Conservation (phyloP, 2,113 vertebrate species). For the Azemiops feae region DNA sequence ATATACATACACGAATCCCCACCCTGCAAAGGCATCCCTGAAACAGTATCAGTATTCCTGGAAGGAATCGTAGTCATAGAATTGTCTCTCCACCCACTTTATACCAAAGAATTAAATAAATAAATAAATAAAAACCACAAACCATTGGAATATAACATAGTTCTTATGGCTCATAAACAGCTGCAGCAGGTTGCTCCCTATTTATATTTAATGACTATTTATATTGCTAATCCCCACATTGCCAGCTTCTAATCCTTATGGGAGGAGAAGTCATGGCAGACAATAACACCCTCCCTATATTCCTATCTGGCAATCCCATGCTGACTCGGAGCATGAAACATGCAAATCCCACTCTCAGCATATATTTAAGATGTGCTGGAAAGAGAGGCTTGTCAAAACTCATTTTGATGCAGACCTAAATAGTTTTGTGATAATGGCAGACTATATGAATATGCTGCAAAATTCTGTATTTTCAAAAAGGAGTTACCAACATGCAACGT, state of each 20-base stretch:
- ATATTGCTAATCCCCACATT: background rate
- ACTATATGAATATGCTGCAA: background rate
- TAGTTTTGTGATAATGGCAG: background rate
- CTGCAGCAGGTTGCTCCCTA: background rate
- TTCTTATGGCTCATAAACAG: background rate
- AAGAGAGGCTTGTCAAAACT: background rate
- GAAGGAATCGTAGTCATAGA: background rate
- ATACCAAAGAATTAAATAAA: background rate
- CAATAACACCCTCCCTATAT: background rate
- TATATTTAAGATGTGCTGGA: background rate
- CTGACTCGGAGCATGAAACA: background rate
- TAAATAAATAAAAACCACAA: background rate
- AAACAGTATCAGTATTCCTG: background rate
- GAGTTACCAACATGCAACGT: background rate
- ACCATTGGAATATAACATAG: background rate
- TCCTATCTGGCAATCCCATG: background rate
- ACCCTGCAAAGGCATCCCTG: background rate
- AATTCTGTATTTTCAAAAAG: background rate
- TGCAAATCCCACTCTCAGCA: background rate
- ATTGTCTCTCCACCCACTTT: background rate
- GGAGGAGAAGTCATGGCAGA: background rate
- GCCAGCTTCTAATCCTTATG: background rate
- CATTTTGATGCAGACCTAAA: background rate
- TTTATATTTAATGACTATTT: background rate
- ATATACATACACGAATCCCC: background rate